Conservation (phyloP, 2,888 invertebrate species). For the Zygaena filipendulae region DNA sequence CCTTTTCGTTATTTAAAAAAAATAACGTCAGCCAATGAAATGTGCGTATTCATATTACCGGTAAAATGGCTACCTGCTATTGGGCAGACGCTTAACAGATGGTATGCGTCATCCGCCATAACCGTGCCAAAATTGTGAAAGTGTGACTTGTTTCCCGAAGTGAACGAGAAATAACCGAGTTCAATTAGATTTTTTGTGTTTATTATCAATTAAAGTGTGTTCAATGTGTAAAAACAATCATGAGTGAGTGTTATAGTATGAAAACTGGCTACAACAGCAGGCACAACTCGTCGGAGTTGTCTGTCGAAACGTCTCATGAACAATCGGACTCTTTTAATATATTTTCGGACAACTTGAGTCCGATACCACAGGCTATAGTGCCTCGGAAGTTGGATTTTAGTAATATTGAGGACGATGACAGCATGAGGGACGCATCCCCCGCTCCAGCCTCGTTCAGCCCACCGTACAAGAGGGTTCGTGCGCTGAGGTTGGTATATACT, state of each 20-base stretch:
- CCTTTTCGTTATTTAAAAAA: constrained; percentile 34
- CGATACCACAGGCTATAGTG: constrained; percentile 60
- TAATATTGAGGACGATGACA: constrained; percentile 51
- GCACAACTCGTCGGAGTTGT: constrained; percentile 63
- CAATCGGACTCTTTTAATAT: constrained; percentile 71
- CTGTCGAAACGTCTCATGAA: constrained; percentile 71
- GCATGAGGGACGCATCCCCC: constrained; percentile 37
- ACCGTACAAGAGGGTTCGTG: constrained; percentile 70
- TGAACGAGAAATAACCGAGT: constrained; percentile 27
- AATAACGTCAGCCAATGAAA: constrained; percentile 35
- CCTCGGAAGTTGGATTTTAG: constrained; percentile 72
- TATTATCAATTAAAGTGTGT: constrained; percentile 34
- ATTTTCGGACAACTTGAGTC: constrained; percentile 70
- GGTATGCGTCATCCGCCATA: constrained; percentile 68
- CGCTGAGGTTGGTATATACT: constrained; percentile 50
- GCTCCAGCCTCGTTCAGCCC: constrained; percentile 51
- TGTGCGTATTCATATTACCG: constrained; percentile 44
- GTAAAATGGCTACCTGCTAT: constrained; percentile 39
- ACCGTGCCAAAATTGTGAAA: constrained; percentile 54
- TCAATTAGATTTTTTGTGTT: constrained; percentile 38
- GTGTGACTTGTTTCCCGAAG: constrained; percentile 43
- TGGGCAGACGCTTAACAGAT: constrained; percentile 48
- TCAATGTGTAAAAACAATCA: constrained; percentile 38
- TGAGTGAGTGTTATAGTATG: constrained; percentile 61
- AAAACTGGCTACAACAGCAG: constrained; percentile 41